Conservation (phyloP, 2,113 vertebrate species). For the Crotophaga sulcirostris region DNA sequence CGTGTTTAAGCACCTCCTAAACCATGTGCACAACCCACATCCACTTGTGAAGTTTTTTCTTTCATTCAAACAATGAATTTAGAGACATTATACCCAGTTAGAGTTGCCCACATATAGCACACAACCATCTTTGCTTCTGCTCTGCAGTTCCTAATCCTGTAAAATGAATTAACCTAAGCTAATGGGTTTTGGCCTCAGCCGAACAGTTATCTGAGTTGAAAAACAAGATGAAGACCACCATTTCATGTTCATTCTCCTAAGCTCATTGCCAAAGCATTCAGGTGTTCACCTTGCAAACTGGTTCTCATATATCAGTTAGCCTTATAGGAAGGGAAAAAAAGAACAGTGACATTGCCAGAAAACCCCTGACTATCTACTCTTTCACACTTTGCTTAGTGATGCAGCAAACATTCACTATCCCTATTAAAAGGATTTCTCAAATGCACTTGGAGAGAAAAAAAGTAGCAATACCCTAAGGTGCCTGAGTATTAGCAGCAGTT, state of each 20-base stretch:
- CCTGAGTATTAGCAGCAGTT: background rate
- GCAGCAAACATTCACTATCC: background rate
- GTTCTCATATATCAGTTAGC: background rate
- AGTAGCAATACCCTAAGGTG: background rate
- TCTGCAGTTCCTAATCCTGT: background rate
- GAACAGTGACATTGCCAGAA: background rate
- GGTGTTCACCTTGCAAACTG: background rate
- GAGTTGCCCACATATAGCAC: background rate
- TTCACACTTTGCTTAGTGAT: background rate
- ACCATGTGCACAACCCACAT: background rate
- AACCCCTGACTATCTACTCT: background rate
- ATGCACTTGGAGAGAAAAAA: background rate
- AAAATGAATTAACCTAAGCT: background rate
- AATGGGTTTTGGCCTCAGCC: background rate
- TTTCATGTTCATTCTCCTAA: background rate
- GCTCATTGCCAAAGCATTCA: background rate
- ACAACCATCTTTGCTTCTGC: background rate
- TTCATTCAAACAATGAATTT: background rate
- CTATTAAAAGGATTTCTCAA: slow-evolving; percentile 7
- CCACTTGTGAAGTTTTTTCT: background rate
- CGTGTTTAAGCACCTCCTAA: background rate
- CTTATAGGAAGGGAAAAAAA: background rate
- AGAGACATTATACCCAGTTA: background rate
- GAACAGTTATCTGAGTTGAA: background rate
- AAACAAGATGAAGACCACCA: background rate